Conservation (phyloP, 2,888 invertebrate genomes). For the Leucophenga montana region DNA sequence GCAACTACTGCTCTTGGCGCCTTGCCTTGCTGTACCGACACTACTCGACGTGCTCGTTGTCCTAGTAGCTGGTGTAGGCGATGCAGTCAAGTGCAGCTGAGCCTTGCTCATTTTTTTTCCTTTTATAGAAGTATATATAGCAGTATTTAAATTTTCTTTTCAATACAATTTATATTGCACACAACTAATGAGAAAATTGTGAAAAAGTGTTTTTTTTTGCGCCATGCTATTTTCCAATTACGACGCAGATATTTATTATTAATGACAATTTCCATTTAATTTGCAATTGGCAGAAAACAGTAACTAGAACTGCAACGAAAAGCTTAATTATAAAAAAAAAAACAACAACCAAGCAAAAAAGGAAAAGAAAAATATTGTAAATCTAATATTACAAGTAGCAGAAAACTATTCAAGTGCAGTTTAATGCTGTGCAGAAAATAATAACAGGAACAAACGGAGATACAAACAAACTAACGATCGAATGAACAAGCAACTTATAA, state of each 20-base stretch:
- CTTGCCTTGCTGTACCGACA: too few species aligned
- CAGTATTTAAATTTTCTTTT: constrained; percentile 13
- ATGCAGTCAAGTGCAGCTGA: too few species aligned
- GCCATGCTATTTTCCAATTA: neutral
- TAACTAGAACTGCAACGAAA: neutral
- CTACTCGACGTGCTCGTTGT: too few species aligned
- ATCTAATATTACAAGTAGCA: neutral
- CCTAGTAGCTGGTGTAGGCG: too few species aligned
- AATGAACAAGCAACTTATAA: constrained; percentile 6
- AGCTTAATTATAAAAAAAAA: neutral
- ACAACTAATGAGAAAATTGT: constrained; percentile 19
- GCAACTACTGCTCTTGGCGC: neutral
- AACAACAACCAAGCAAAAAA: too few species aligned
- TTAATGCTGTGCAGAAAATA: neutral
- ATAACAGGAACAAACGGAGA: neutral
- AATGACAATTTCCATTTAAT: neutral
- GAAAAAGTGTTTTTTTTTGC: neutral
- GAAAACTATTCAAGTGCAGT: constrained; percentile 11
- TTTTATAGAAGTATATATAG: neutral
- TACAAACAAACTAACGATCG: neutral
- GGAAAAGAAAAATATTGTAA: neutral
- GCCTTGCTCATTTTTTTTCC: too few species aligned
- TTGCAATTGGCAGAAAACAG: neutral
- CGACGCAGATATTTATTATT: neutral
- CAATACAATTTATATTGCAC: too few species aligned